Percentiles rank a stretch among this genome's conserved stretches.
phyloP scores from a whole-genome alignment of 2,888 invertebrate genomes.

The Xylota segnis region DNA sequence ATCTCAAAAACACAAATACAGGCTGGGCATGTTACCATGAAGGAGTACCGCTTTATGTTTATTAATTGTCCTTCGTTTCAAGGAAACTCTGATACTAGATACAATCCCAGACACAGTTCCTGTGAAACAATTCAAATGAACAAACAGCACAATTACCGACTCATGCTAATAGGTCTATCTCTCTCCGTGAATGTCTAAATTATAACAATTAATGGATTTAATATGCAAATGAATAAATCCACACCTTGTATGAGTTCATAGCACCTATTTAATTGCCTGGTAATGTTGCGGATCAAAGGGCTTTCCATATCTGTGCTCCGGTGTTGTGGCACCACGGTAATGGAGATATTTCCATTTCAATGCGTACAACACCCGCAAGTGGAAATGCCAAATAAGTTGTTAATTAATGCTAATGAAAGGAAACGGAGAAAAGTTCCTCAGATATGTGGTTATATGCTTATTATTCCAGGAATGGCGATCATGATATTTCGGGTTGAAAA shows the following conservation, averaged over 20 bases:
- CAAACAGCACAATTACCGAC: slow-evolving; percentile 5
- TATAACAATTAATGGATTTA: slow-evolving; percentile 41
- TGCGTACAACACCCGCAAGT: slow-evolving; percentile 40
- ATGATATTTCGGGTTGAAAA: background rate
- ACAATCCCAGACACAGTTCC: background rate
- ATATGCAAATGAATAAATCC: slow-evolving; percentile 54
- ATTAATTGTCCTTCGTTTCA: background rate
- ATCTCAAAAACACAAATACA: background rate
- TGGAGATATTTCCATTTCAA: slow-evolving; percentile 51
- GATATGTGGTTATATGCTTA: slow-evolving; percentile 42
- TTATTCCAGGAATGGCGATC: slow-evolving; percentile 24
- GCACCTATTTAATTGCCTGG: slow-evolving; percentile 48
- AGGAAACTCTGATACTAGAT: background rate
- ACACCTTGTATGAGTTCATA: slow-evolving; percentile 43
- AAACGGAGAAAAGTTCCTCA: slow-evolving; percentile 25
- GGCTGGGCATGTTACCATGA: background rate
- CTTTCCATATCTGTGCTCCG: slow-evolving; percentile 10
- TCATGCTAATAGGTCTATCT: slow-evolving; percentile 5
- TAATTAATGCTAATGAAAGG: slow-evolving; percentile 63
- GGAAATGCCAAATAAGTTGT: slow-evolving; percentile 46
- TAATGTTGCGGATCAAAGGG: slow-evolving; percentile 39
- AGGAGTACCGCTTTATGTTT: background rate
- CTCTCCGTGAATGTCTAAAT: slow-evolving; percentile 23
- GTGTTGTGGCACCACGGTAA: background rate
- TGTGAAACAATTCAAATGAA: background rate